phyloP scores from a whole-genome alignment of 2,888 invertebrate genomes.

The Leucophenga montana region DNA sequence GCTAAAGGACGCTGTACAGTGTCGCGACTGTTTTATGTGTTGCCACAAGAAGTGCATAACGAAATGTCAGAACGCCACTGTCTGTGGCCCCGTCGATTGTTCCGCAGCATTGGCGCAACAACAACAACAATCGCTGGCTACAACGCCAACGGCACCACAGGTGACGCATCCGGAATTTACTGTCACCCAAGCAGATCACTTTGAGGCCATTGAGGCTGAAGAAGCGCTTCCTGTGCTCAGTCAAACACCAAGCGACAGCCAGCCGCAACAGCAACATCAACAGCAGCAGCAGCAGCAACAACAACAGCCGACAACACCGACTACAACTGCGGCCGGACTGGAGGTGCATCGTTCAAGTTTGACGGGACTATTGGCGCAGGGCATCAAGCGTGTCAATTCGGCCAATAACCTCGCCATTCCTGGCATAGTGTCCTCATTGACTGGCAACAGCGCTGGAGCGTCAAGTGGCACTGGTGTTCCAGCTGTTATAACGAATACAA shows the following conservation, averaged over 20 bases:
- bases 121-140: not conserved
- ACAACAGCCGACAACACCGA: not conserved
- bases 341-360: conserved; percentile 71
- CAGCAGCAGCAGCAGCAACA: conserved; percentile 21
- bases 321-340: conserved; percentile 38
- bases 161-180: conserved; percentile 73
- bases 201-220: conserved; percentile 50
- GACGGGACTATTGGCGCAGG: conserved; percentile 74
- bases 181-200: conserved; percentile 71
- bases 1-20: conserved; percentile 96
- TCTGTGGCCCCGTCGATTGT: conserved; percentile 76
- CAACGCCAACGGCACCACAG: conserved; percentile 46
- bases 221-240: conserved; percentile 36
- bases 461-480: conserved; percentile 25
- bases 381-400: conserved; percentile 81
- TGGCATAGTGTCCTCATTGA: conserved; percentile 74
- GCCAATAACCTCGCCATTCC: conserved; percentile 80
- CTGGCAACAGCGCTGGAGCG: conserved; percentile 46
- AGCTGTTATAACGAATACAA: conserved; percentile 70
- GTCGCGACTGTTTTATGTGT: conserved; percentile 89
- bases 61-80: conserved; percentile 84
- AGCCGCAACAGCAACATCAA: conserved; percentile 35
- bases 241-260: not conserved
- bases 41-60: conserved; percentile 97
- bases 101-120: conserved; percentile 43